These are phyloP conservation scores for Danio choprae DNA, from an alignment of 2,797 vertebrate genomes.

Conservation along the genomic window DNA sequence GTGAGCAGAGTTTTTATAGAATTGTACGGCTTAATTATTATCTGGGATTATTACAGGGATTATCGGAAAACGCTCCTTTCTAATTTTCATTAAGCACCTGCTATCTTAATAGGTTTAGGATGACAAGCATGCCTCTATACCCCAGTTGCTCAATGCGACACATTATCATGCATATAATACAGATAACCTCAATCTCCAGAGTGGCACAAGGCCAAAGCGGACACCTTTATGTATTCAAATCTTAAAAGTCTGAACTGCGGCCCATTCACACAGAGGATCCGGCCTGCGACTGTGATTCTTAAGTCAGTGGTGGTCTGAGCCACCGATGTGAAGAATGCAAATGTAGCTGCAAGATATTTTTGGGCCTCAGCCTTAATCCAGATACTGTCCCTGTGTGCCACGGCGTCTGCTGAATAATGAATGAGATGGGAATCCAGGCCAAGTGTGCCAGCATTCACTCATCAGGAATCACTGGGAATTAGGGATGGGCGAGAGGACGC, in stretches of 20 bases:
- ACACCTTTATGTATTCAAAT: slow-evolving; percentile 21
- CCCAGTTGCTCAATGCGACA: background rate
- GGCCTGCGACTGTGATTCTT: slow-evolving; percentile 15
- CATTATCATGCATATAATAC: background rate
- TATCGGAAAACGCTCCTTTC: slow-evolving; percentile 26
- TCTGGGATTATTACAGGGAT: background rate
- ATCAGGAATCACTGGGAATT: slow-evolving; percentile 32
- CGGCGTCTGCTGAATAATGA: slow-evolving; percentile 68
- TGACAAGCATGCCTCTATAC: slow-evolving; percentile 17
- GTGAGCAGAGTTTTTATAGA: background rate
- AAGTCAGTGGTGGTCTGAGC: slow-evolving; percentile 35
- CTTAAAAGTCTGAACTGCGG: background rate
- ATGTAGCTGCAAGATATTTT: slow-evolving; percentile 55
- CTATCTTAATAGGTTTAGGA: slow-evolving; percentile 26
- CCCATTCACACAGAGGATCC: background rate
- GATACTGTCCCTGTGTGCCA: slow-evolving; percentile 63
- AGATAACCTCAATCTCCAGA: slow-evolving; percentile 16
- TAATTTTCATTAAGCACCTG: slow-evolving; percentile 34
- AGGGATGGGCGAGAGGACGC: background rate
- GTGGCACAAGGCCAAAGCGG: slow-evolving; percentile 8
- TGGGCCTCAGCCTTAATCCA: slow-evolving; percentile 60
- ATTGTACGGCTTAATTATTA: slow-evolving; percentile 11
- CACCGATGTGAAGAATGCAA: slow-evolving; percentile 39
- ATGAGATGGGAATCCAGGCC: slow-evolving; percentile 60
- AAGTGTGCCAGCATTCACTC: slow-evolving; percentile 47